Percentiles rank a stretch among this genome's conserved stretches.
phyloP scores from a whole-genome alignment of 2,888 invertebrate species.

The Leptopilina drosophilae region DNA sequence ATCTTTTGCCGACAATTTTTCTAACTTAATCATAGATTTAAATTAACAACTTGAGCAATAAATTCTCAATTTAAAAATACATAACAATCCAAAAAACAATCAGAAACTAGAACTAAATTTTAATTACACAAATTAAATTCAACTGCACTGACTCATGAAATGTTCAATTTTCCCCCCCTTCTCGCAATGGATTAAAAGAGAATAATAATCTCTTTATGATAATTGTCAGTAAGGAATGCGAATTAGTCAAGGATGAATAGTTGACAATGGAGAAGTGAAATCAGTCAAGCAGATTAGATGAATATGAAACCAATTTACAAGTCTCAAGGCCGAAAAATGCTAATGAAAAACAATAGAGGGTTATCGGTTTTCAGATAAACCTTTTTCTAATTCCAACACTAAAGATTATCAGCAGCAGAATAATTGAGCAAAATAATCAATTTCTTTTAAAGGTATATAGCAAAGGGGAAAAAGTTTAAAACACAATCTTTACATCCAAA shows the following conservation, averaged over 20 bases:
- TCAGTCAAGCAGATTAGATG: slow-evolving; percentile 28
- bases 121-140: not conserved
- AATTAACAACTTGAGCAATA: no score
- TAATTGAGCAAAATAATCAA: no score
- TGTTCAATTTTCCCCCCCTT: not conserved
- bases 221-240: slow-evolving; percentile 12
- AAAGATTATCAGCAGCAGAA: not conserved
- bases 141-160: no score
- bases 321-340: slow-evolving; percentile 23
- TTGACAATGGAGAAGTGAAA: slow-evolving; percentile 21
- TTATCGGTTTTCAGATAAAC: slow-evolving; percentile 13
- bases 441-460: no score
- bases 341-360: slow-evolving; percentile 5
- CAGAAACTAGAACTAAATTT: no score
- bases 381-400: not conserved
- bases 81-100: no score
- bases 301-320: not conserved
- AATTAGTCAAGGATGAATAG: slow-evolving; percentile 36
- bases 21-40: no score
- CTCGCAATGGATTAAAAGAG: not conserved
- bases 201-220: slow-evolving; percentile 21
- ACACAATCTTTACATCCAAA: no score
- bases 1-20: no score
- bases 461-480: no score
- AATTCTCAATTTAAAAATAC: no score